These are phyloP conservation scores for Drosophila gunungcola DNA, from an alignment of 1,140 invertebrate species.

Conservation along the genomic window DNA sequence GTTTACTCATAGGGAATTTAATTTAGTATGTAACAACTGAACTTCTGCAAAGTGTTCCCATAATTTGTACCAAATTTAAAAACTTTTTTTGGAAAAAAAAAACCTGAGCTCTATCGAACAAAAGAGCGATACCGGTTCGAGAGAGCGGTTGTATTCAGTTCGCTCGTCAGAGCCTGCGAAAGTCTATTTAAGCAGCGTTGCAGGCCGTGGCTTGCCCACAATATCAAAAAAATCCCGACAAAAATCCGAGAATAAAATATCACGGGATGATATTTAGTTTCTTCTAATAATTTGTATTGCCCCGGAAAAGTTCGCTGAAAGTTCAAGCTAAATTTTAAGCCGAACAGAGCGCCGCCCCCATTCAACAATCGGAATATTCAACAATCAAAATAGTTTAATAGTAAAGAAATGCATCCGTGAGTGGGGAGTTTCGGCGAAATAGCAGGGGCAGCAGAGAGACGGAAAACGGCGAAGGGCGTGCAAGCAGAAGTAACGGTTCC, in stretches of 20 bases:
- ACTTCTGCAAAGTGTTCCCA: not conserved
- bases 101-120: not conserved
- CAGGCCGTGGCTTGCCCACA: not conserved
- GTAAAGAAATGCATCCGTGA: conserved; percentile 28
- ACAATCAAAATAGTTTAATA: conserved; percentile 30
- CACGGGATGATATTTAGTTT: conserved; percentile 26
- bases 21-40: no score
- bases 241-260: conserved; percentile 5
- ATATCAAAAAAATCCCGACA: conserved; percentile 16
- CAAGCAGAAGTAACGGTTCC: conserved; percentile 73
- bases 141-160: not conserved
- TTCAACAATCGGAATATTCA: conserved; percentile 7
- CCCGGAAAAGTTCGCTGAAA: not conserved
- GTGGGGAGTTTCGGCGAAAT: conserved; percentile 25
- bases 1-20: no score
- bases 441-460: conserved; percentile 32
- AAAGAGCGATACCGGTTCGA: not conserved
- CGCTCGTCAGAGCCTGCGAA: not conserved
- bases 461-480: conserved; percentile 53
- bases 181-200: conserved; percentile 9
- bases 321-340: not conserved
- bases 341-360: conserved; percentile 4
- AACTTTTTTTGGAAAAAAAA: not conserved
- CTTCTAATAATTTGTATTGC: conserved; percentile 11
- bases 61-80: not conserved